phyloP scores from a whole-genome alignment of 64 coral and sea anemone genomes.

The Cladopsammia gracilis region DNA sequence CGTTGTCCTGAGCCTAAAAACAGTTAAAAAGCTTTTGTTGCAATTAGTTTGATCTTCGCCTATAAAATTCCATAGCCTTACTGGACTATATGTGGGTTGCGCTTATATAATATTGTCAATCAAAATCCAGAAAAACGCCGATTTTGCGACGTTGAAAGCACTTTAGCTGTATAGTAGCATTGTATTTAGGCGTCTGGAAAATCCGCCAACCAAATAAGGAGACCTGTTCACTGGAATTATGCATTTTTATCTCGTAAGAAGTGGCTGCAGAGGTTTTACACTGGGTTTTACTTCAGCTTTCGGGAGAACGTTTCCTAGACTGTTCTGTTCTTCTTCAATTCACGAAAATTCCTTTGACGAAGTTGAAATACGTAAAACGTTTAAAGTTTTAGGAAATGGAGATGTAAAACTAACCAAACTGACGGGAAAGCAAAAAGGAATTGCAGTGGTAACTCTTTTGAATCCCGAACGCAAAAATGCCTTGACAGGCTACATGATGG shows the following conservation, averaged over 20 bases:
- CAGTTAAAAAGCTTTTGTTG: too few relatives aligned
- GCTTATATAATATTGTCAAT: too few relatives aligned
- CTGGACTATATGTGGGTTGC: too few relatives aligned
- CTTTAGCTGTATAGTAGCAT: too few relatives aligned
- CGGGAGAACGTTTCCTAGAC: not conserved
- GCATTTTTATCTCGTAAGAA: not conserved
- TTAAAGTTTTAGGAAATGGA: constrained; percentile 70
- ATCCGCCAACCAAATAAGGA: not conserved
- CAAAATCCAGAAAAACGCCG: too few relatives aligned
- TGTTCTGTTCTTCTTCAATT: constrained; percentile 32
- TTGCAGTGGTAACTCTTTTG: constrained; percentile 74
- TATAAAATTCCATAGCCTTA: too few relatives aligned
- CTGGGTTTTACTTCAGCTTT: not conserved
- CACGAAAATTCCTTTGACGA: constrained; percentile 61
- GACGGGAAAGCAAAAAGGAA: constrained; percentile 13
- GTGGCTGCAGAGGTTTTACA: not conserved
- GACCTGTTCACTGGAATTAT: not conserved
- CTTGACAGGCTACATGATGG: constrained; percentile 91
- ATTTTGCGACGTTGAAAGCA: too few relatives aligned
- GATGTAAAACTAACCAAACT: constrained; percentile 65
- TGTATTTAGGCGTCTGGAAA: not conserved
- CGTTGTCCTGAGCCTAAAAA: too few relatives aligned
- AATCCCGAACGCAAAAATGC: constrained; percentile 87
- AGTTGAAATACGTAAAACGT: constrained; percentile 46
- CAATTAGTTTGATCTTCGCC: too few relatives aligned